Percentiles rank a stretch among this genome's conserved stretches.
Conservation (phyloP, 2,888 invertebrate genomes). For the Melanchra persicariae region DNA sequence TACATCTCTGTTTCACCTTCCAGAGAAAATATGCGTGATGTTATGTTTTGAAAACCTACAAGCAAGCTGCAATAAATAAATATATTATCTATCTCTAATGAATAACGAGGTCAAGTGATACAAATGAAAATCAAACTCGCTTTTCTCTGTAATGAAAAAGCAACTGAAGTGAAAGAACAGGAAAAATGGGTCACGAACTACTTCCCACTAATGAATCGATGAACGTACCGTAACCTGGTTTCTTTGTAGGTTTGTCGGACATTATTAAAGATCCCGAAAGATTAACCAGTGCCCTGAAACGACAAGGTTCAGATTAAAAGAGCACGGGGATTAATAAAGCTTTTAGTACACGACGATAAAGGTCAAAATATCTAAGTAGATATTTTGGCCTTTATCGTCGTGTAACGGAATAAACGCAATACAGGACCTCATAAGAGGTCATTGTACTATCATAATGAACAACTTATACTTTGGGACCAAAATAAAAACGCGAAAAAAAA, state of each 20-base stretch:
- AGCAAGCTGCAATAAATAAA: too few species aligned
- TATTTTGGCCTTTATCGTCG: too few species aligned
- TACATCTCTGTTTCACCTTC: background rate
- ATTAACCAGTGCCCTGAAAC: background rate
- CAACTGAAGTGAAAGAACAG: background rate
- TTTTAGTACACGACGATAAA: too few species aligned
- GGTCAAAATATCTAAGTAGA: background rate
- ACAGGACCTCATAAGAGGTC: too few species aligned
- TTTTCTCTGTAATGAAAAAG: background rate
- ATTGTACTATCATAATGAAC: too few species aligned
- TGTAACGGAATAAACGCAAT: too few species aligned
- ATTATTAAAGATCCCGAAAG: slow-evolving; percentile 5
- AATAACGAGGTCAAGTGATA: background rate
- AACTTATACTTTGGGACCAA: too few species aligned
- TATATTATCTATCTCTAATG: background rate
- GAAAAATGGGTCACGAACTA: background rate
- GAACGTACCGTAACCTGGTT: slow-evolving; percentile 7
- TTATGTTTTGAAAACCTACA: background rate
- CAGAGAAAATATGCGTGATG: background rate
- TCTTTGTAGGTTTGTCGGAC: background rate
- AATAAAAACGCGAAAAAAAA: too few species aligned
- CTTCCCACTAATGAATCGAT: slow-evolving; percentile 2
- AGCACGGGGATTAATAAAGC: background rate
- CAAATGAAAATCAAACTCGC: background rate
- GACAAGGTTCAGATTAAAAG: background rate